Base-by-base conservation (phyloP, 2,888 invertebrate species). In the Hirtodrosophila histrioides region DNA sequence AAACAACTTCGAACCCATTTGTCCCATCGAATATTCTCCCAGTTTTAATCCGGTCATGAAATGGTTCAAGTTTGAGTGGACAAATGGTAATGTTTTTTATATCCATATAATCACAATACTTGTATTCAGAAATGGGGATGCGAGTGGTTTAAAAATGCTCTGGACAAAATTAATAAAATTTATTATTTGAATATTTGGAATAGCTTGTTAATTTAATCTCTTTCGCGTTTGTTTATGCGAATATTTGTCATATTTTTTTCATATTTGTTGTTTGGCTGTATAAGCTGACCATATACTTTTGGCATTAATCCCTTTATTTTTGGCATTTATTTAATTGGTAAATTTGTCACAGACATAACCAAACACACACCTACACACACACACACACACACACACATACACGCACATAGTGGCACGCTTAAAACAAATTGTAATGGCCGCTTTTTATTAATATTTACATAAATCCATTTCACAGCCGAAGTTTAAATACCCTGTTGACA, bases 301-400 rank as follows among this genome's bases (percentile, higher is more conserved):
- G 56, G 56, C 69, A 68, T 75, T 75, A 86, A 80, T 79, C 63
- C 78, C 71, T 56, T 82, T 62, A 71, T 68, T 63, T 85, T 68
- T 79, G 75, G 64, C 86, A 65, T 85, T 85, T 79, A 80, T 80
- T 83, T 86, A 80, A 80, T 80, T 80, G 83, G 73, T 51, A 83
- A 69, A 80, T 79, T 86, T 82, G 64, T 72, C 75, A 75, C 69
- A 72, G 64, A 51, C 17, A 17, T 17, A 17, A 17, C 17, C 17
- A 17, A 17, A 17, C 17, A 17, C 17, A 17, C 17, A 17, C 17
- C 1, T 1, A 1, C 17, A 17, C 17, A 17, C 17, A 17, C 17
- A 17, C 17, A 1, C 17, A 17, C 17, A 17, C 17, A 17, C 17
- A 1, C 56, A 48, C 23, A 45, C 37, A 68, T 40, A 48, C 29